Evolutionary conservation across 2,797 vertebrate genomes (phyloP).

Genomic region (Cephalopachus bancanus): DNA sequence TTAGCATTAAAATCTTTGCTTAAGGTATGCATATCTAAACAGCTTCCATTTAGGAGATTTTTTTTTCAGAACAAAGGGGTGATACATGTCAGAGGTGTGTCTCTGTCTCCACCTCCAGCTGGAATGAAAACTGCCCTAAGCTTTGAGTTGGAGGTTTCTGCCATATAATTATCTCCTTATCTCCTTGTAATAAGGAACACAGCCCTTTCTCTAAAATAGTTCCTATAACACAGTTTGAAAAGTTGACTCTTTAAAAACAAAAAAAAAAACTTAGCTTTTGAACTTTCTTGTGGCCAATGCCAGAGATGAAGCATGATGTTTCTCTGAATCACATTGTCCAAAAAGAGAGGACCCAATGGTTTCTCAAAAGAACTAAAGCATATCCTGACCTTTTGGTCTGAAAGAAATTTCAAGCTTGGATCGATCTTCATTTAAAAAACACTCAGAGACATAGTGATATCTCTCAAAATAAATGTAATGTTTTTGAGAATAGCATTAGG

Average conservation of each 20-base stretch:
- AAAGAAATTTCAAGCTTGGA: background rate
- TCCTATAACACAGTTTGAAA: background rate
- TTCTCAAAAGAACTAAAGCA: background rate
- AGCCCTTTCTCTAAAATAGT: background rate
- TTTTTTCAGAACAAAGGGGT: background rate
- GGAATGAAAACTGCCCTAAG: background rate
- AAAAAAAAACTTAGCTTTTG: too few species aligned
- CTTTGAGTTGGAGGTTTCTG: background rate
- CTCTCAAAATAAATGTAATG: background rate
- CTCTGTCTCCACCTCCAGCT: background rate
- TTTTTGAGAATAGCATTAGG: background rate
- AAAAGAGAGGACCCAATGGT: background rate
- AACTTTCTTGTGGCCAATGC: background rate
- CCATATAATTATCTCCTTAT: background rate
- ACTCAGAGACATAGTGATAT: background rate
- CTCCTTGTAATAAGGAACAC: background rate
- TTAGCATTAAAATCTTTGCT: background rate
- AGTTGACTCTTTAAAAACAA: background rate
- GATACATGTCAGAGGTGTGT: background rate
- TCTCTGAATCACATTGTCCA: background rate
- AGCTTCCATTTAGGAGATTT: background rate
- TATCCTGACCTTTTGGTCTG: background rate
- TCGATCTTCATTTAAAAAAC: conserved; percentile 14
- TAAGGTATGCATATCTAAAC: background rate
- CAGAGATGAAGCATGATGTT: background rate